Evolutionary conservation across 2,888 invertebrate species (phyloP).

Genomic region (Epinotia brunnichana): DNA sequence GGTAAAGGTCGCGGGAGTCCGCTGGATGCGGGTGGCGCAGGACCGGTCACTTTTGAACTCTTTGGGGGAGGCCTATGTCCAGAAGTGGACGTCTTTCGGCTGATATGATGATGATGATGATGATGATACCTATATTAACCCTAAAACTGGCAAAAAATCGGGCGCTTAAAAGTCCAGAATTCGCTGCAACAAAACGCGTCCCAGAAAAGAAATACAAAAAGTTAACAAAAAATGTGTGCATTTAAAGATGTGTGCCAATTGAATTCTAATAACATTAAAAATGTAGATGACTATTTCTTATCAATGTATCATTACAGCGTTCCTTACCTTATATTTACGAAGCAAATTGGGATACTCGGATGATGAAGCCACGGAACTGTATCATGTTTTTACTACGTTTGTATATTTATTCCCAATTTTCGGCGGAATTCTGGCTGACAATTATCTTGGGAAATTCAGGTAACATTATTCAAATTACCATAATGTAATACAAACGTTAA

Average conservation of each 20-base stretch:
- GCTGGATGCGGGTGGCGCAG: no score
- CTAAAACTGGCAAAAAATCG: neutral
- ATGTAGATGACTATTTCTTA: neutral
- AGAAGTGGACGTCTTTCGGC: no score
- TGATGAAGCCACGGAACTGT: conserved; percentile 87
- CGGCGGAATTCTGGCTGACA: conserved; percentile 92
- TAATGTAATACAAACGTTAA: neutral
- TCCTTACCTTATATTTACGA: conserved; percentile 89
- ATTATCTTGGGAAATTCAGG: conserved; percentile 90
- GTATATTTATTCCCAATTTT: conserved; percentile 90
- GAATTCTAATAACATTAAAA: neutral
- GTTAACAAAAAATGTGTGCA: no score
- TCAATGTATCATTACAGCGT: conserved; percentile 80
- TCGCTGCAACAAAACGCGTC: no score
- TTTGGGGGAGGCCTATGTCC: no score
- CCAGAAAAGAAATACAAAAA: no score
- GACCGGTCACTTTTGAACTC: no score
- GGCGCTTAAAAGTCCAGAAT: no score
- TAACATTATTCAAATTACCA: conserved; percentile 52
- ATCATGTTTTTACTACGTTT: conserved; percentile 88
- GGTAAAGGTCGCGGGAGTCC: no score
- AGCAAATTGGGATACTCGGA: conserved; percentile 85
- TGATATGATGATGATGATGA: no score
- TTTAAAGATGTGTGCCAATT: no score
- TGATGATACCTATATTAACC: no score